Base-by-base conservation (phyloP, 2,113 vertebrate genomes). In the Neodontobutis hainanensis region DNA sequence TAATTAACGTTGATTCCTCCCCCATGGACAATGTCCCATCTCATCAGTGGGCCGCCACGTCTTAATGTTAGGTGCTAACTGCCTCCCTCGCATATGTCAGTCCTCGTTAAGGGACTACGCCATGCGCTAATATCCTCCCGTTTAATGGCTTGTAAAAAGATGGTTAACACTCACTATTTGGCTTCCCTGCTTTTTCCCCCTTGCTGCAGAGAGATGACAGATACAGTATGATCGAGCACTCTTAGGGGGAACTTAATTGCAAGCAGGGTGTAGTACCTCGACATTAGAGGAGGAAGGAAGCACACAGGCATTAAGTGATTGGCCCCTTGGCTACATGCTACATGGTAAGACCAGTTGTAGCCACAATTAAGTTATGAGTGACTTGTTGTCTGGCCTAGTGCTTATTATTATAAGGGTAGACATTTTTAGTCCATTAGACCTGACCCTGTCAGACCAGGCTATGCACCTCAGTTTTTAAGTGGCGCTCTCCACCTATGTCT, bases 71-170 rank as follows among this genome's bases (percentile, higher is more conserved):
- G 95, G 91, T 92, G 93, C 91, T 97, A 96, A 98, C 94, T 94
- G 94, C 93, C 93, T 95, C 85, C 89, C 90, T 94, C 94, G 94
- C 96, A 98, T 97, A 97, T 98, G 96, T 94, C 96, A 96, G 95
- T 91, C 95, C 95, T 97, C 95, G 94, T 99, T 98, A 99, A 94
- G 95, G 94, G 95, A 94, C 92, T 91, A 81, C 84, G 93, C 92
- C 68, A 79, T 78, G 91, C 61, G 86, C 92, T 97, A 96, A 97
- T 94, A 93, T 93, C 93, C 85, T 92, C 92, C 90, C 91, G 91
- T 93, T 95, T 98, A 98, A 97, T 96, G 95, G 94, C 95, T 95
- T 95, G 95, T 97, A 98, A 98, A 90, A 98, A 95, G 94, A 96
- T 94, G 95, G 94, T 97, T 96, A 97, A 96, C 95, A 93, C 93